Evolutionary conservation across 2,888 invertebrate genomes (phyloP), one percentile per base, ranked within the genome.

Genomic region (Myopa testacea): DNA sequence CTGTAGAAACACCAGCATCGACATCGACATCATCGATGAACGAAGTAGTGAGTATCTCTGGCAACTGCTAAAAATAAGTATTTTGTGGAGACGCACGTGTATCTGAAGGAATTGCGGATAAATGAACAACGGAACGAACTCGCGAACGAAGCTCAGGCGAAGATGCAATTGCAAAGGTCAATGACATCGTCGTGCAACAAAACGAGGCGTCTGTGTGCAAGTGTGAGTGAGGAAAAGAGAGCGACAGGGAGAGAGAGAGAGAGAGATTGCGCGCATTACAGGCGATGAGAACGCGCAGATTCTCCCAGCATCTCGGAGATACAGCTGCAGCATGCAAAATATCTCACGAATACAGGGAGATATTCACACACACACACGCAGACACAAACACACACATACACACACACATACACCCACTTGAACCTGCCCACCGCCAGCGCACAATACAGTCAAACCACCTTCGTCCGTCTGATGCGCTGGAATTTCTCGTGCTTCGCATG

Each of bases 161-260:
- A 76, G 75, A 76, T 76, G 71, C 70, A 70, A 52, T 65, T 76
- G 65, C 76, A 76, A 71, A 76, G 76, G 75, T 75, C 75, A 75
- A 75, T 75, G 75, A 75, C 75, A 75, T 75, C 75, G 63, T 69
- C 75, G 75, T 75, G 68, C 75, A 68, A 68, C 76, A 71, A 68
- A 74, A 45, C 52, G 37, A 34, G 55, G 16, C 10, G 63, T 7
- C 75, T n/a, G 55, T 37, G 37, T 34, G 65, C 14, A 1, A 52
- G 52, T 38, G 63, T 63, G 71, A 70, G 52, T 12, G 4, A 19
- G 60, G 5, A 14, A 60, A 16, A 58, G 26, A 52, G 34, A 60
- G 10, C 3, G 60, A 68, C 19, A 75, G 68, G n/a, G 6, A 38
- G n/a, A 58, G 76, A 69, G 40, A 69, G 76, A 19, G 70, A 76